Percentiles rank a stretch among this genome's conserved stretches.
These are phyloP conservation scores for Sorex fumeus DNA, from an alignment of 2,113 vertebrate genomes.

Conservation along the genomic window DNA sequence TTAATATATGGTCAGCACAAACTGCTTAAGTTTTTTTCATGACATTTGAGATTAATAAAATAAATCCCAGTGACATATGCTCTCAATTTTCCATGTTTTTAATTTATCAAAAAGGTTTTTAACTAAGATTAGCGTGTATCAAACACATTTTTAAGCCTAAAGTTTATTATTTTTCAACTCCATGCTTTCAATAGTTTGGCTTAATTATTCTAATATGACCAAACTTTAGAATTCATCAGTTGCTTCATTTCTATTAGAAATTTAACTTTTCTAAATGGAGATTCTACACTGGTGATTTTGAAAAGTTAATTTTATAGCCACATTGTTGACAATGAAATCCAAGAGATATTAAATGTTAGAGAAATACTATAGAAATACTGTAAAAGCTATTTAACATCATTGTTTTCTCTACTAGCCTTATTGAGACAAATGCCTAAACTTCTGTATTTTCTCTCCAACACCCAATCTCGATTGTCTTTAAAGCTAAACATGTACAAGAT, in stretches of 20 bases:
- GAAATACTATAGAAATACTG: neutral
- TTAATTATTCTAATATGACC: slow-evolving; percentile 37
- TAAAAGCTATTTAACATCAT: slow-evolving; percentile 2
- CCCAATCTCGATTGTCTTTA: neutral
- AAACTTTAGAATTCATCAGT: slow-evolving; percentile 49
- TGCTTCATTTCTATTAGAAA: slow-evolving; percentile 18
- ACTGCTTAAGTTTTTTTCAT: slow-evolving; percentile 64
- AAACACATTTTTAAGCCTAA: slow-evolving; percentile 29
- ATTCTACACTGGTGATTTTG: neutral
- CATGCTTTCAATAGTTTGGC: slow-evolving; percentile 32
- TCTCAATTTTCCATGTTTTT: slow-evolving; percentile 56
- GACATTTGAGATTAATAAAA: slow-evolving; percentile 70
- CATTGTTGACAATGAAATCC: neutral
- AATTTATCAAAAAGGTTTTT: slow-evolving; percentile 36
- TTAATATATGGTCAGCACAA: slow-evolving; percentile 55
- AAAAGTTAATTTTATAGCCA: slow-evolving; percentile 28
- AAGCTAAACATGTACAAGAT: neutral
- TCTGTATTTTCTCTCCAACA: too few relatives aligned
- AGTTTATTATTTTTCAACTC: slow-evolving; percentile 54
- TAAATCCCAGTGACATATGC: slow-evolving; percentile 26
- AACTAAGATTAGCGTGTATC: slow-evolving; percentile 18
- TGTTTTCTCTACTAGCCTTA: neutral
- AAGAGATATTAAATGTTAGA: neutral
- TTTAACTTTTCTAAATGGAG: slow-evolving; percentile 44
- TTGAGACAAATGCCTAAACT: neutral